phyloP scores from a whole-genome alignment of 2,113 vertebrate genomes.

The Brienomyrus brachyistius region DNA sequence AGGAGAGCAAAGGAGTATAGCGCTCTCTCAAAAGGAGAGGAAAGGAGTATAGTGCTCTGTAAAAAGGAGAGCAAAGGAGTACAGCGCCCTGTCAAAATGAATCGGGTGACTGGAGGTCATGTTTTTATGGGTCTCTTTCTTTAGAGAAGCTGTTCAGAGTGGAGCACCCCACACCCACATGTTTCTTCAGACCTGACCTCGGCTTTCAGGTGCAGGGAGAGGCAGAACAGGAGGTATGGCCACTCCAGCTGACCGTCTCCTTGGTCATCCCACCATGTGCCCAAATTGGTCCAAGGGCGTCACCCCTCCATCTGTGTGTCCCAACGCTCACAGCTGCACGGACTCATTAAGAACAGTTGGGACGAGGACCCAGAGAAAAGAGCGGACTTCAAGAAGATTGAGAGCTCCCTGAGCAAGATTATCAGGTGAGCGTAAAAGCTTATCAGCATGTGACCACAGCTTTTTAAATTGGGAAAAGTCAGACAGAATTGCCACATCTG shows the following conservation, averaged over 20 bases:
- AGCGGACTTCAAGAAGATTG: conserved; percentile 93
- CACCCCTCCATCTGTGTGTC: background rate
- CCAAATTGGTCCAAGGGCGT: background rate
- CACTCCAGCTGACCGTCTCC: background rate
- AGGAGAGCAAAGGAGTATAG: background rate
- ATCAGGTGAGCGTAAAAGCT: conserved; percentile 67
- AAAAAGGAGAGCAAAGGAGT: background rate
- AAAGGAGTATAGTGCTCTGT: background rate
- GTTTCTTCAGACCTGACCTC: conserved; percentile 80
- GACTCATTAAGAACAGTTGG: conserved; percentile 84
- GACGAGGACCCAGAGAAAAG: conserved; percentile 93
- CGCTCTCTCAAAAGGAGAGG: background rate
- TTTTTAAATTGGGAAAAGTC: background rate
- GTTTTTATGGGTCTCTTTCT: conserved; percentile 12
- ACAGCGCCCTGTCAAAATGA: background rate
- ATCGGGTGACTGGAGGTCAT: background rate
- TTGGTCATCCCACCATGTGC: background rate
- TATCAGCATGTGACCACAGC: background rate
- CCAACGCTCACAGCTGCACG: conserved; percentile 58
- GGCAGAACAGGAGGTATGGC: conserved; percentile 73
- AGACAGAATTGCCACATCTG: background rate
- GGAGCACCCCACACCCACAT: conserved; percentile 48
- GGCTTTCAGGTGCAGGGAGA: conserved; percentile 69
- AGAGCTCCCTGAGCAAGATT: conserved; percentile 78
- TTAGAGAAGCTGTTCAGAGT: conserved; percentile 83